Evolutionary conservation across 1,140 invertebrate species (phyloP).

Genomic region (Gryllus bimaculatus): DNA sequence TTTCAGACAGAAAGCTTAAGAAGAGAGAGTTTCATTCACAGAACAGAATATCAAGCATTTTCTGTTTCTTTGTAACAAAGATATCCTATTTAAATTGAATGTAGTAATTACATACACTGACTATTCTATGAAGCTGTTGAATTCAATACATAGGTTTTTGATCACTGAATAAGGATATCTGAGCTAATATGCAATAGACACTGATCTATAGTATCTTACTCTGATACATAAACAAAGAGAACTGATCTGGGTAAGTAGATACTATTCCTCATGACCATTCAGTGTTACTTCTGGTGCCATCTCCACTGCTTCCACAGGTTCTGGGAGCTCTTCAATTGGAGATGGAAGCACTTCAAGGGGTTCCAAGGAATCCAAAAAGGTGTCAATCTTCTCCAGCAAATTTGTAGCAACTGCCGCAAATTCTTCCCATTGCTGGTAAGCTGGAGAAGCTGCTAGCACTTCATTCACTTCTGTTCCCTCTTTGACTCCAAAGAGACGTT

Average conservation of each 20-base stretch:
- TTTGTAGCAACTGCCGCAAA: conserved; percentile 53
- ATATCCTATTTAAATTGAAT: too few species aligned
- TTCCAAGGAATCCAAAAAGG: conserved; percentile 26
- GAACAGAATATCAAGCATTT: too few species aligned
- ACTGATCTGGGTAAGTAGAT: neutral
- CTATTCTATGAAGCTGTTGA: neutral
- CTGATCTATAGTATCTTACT: neutral
- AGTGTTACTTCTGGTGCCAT: neutral
- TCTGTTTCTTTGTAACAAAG: too few species aligned
- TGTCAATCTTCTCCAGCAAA: conserved; percentile 42
- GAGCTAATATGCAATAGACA: neutral
- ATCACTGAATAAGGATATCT: neutral
- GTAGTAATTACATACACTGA: too few species aligned
- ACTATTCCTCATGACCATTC: neutral
- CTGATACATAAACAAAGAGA: neutral
- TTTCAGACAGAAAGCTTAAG: too few species aligned
- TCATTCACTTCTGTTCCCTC: conserved; percentile 24
- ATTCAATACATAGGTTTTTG: neutral
- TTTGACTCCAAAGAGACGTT: conserved; percentile 27
- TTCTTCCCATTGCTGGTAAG: conserved; percentile 44
- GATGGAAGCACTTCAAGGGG: conserved; percentile 7
- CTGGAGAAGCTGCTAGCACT: conserved; percentile 22
- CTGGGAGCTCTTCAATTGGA: neutral
- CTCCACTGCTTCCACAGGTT: neutral
- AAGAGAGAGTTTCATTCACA: too few species aligned